Evolutionary conservation across 1,140 invertebrate species (phyloP), one percentile per base, ranked within the genome.

Genomic region (Hyles vespertilio): DNA sequence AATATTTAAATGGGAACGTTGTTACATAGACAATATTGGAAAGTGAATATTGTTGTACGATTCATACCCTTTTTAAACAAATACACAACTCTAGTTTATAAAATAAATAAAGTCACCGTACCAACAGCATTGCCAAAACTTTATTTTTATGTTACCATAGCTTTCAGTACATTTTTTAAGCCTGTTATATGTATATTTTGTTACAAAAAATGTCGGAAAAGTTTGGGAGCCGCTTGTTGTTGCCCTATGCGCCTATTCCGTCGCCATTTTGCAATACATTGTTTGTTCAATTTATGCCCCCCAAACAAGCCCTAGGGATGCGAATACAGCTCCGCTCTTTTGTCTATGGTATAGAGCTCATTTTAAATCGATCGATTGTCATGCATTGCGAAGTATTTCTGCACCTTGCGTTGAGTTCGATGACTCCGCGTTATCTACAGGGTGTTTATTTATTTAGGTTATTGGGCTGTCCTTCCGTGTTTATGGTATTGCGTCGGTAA

Each of bases 221-320:
- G 40, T 74, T 81, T 77, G 60, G 63, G 66, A 58, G 65, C 34
- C 75, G 48, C 59, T 67, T 34, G 22, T 12, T 44, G 12, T 49
- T 40, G 63, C 50, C 56, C 45, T n/a, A 45, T 63, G 46, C 44
- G 55, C 56, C 67, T 67, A 67, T 72, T 63, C 64, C 64, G 56
- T 63, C 63, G 70, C 74, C 75, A 81, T 81, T 81, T 77, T 73
- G 72, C 76, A 74, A 74, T 76, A 81, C 72, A 79, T 76, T 79
- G 79, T 81, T 79, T 81, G 77, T 70, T 72, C 79, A 81, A 79
- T 79, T 79, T 79, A 72, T 74, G 68, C 67, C 68, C 70, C 60
- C 70, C 44, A 50, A 58, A 47, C 12, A 45, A 10, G 11, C 62
- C 71, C 72, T 48, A 67, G 73, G 72, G 74, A 67, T 62, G 60